Evolutionary conservation across 2,113 vertebrate genomes (phyloP), one percentile per base, ranked within the genome.

Genomic region (Pollachius pollachius): DNA sequence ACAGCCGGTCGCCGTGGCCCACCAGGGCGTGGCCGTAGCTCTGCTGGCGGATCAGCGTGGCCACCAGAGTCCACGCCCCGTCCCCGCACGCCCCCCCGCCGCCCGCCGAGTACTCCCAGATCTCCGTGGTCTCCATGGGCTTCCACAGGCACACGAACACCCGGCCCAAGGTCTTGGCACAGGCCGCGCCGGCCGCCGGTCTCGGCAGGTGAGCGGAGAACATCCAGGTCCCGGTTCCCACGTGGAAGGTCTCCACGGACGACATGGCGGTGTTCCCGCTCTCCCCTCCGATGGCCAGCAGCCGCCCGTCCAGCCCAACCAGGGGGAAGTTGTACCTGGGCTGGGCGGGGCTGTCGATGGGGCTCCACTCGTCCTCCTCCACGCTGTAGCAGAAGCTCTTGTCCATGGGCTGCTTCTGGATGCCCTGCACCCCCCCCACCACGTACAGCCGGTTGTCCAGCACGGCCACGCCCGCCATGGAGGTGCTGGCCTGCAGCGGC

Each of bases 21-120:
- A 96, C 94, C 93, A 96, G 93, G 85, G 91, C 94, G 81, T 97
- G 96, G 41, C 95, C 95, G 0, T 97, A 97, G 82, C 96, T 98
- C 87, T 95, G 95, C 0, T 85, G 84, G 15, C 91, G 75, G 76
- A 90, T 93, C 71, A 97, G 87, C 1, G 93, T 93, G 0, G 94
- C 92, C 63, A 94, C 67, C 0, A 90, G 89, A 16, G 81, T 83
- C 96, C 95, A 96, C 0, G 7, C 8, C 0, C 96, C 94, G 1
- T 3, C 70, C 9, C 15, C 74, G 21, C 21, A 23, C 21, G 21
- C 21, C 21, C 23, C 23, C 0, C 96, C 94, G 1, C 4, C 70
- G 9, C 15, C 74, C 2, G 74, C 78, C 1, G 86, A 8, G 0
- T 95, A 96, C 74, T 95, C 93, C 0, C 94, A 93, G 37, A 98